Evolutionary conservation across 2,888 invertebrate genomes (phyloP).

Genomic region (Eupsilia transversa): DNA sequence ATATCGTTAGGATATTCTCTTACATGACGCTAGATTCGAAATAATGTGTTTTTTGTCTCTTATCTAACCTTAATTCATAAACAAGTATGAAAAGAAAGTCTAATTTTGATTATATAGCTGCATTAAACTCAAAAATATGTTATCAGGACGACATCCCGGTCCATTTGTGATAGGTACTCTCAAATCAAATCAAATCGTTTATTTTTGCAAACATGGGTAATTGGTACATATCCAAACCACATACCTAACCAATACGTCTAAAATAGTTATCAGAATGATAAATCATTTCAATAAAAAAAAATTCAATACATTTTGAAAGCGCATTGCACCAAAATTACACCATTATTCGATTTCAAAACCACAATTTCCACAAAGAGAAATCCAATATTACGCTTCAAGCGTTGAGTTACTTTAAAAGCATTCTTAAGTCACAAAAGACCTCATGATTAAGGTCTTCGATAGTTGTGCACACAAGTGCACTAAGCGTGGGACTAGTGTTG

Average conservation of each 20-base stretch:
- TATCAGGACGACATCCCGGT: no score
- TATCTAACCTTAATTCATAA: not conserved
- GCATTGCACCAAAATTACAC: not conserved
- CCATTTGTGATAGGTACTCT: no score
- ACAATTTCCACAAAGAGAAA: conserved; percentile 10
- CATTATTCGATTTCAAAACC: not conserved
- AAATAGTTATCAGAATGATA: not conserved
- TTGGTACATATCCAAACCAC: no score
- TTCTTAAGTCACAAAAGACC: conserved; percentile 49
- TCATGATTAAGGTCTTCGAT: conserved; percentile 41
- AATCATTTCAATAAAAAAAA: not conserved
- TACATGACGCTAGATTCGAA: not conserved
- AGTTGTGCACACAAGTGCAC: conserved; percentile 37
- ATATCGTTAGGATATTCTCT: not conserved
- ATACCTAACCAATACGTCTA: no score
- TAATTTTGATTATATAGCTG: not conserved
- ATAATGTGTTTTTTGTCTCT: not conserved
- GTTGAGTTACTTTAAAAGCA: conserved; percentile 46
- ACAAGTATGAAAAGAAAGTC: not conserved
- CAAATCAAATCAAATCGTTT: no score
- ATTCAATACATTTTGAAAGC: not conserved
- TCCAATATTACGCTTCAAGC: conserved; percentile 20
- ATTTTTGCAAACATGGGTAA: no score
- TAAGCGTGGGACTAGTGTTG: conserved; percentile 39
- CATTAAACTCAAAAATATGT: not conserved